These are phyloP conservation scores for Sarcoramphus papa DNA, from an alignment of 2,797 vertebrate species.

Conservation along the genomic window DNA sequence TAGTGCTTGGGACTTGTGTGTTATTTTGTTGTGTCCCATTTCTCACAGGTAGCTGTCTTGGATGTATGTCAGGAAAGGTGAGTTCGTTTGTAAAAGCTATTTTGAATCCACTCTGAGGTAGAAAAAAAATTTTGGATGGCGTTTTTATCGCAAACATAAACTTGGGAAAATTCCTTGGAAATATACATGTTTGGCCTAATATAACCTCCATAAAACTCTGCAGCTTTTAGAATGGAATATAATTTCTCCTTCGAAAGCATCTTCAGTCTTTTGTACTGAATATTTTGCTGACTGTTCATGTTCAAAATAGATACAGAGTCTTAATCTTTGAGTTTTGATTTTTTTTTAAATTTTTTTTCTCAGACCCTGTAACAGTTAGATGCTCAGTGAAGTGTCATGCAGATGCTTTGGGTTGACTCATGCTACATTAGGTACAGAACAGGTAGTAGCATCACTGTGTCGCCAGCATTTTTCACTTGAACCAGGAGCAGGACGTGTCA, in stretches of 20 bases:
- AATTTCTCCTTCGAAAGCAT: not conserved
- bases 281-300: not conserved
- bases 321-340: not conserved
- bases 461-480: not conserved
- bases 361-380: not conserved
- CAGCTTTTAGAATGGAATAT: not conserved
- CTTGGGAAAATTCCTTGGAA: slow-evolving; percentile 27
- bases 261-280: not conserved
- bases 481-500: not conserved
- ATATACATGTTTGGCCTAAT: slow-evolving; percentile 28
- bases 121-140: not conserved
- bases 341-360: not conserved
- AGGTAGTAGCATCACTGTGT: not conserved
- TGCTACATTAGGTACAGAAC: not conserved
- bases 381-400: not conserved
- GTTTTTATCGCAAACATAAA: slow-evolving; percentile 18
- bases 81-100: slow-evolving; percentile 18
- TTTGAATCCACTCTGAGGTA: not conserved
- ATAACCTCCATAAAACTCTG: not conserved
- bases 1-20: not conserved
- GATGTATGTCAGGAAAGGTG: not conserved
- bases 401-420: not conserved
- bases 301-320: not conserved
- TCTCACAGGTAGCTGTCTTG: slow-evolving; percentile 45
- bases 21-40: slow-evolving; percentile 29